A percentile compares a stretch with the other conserved stretches of the same genome.
phyloP scores from a whole-genome alignment of 1,140 invertebrate genomes.

The Globodera rostochiensis region DNA sequence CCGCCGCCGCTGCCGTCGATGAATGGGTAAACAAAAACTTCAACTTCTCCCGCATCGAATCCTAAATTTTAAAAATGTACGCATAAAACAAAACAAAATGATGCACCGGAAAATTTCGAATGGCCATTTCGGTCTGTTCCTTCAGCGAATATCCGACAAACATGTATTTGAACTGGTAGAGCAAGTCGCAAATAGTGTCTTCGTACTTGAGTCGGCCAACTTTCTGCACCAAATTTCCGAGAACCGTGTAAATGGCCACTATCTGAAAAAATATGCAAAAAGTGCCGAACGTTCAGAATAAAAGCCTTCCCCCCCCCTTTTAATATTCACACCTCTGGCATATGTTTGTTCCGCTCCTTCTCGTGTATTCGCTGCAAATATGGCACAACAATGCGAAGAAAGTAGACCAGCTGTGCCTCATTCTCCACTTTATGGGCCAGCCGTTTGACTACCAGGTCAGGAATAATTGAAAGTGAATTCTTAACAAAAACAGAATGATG shows the following conservation, averaged over 20 bases:
- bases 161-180: slow-evolving; percentile 55
- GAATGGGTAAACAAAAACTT: slow-evolving; percentile 40
- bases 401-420: slow-evolving; percentile 49
- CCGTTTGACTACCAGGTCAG: slow-evolving; percentile 30
- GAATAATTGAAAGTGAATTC: slow-evolving; percentile 36
- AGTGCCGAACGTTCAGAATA: too few relatives aligned
- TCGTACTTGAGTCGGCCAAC: slow-evolving; percentile 41
- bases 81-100: neutral
- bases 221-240: slow-evolving; percentile 44
- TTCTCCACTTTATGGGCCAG: slow-evolving; percentile 47
- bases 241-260: slow-evolving; percentile 44
- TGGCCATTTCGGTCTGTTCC: slow-evolving; percentile 29
- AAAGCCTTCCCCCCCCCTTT: too few relatives aligned
- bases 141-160: slow-evolving; percentile 48
- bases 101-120: slow-evolving; percentile 29
- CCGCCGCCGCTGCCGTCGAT: slow-evolving; percentile 31
- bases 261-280: slow-evolving; percentile 28
- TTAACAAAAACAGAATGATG: neutral
- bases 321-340: slow-evolving; percentile 30
- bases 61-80: neutral
- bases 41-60: slow-evolving; percentile 42
- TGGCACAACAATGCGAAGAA: slow-evolving; percentile 49
- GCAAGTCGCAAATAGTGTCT: slow-evolving; percentile 48
- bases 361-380: slow-evolving; percentile 47
- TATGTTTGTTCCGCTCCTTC: slow-evolving; percentile 43